phyloP scores from a whole-genome alignment of 1,140 invertebrate species.

The Mamestra configurata region DNA sequence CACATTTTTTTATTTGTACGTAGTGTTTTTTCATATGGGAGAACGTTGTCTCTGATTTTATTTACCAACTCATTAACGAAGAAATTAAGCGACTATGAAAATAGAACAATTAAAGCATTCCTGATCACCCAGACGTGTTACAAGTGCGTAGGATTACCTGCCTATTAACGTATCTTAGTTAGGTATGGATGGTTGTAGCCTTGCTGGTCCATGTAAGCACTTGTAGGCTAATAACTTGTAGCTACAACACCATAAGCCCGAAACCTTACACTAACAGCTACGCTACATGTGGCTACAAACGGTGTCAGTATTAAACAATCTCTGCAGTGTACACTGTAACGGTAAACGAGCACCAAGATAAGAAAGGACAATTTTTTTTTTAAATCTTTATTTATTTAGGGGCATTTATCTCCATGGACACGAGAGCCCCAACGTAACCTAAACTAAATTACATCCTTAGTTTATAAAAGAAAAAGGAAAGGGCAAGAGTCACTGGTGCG shows the following conservation, averaged over 20 bases:
- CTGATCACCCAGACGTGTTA: neutral
- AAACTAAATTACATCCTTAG: no score
- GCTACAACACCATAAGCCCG: slow-evolving; percentile 4
- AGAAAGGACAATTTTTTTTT: neutral
- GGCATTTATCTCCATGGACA: no score
- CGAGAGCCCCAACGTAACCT: no score
- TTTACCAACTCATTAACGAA: neutral
- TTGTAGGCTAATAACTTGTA: slow-evolving; percentile 15
- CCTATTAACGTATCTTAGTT: no score
- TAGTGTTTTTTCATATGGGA: no score
- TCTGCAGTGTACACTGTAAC: neutral
- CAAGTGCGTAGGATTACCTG: neutral
- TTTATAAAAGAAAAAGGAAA: no score
- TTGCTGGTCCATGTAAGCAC: neutral
- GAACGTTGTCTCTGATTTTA: no score
- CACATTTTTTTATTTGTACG: neutral
- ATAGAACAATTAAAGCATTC: neutral
- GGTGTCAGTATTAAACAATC: neutral
- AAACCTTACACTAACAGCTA: slow-evolving; percentile 31
- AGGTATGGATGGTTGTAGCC: no score
- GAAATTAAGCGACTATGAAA: neutral
- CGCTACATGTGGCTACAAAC: slow-evolving; percentile 5
- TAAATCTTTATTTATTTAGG: no score
- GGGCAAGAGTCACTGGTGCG: no score
- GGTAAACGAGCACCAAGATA: slow-evolving; percentile 29